Evolutionary conservation across 2,797 vertebrate genomes (phyloP).

Genomic region (Microhierax caerulescens): DNA sequence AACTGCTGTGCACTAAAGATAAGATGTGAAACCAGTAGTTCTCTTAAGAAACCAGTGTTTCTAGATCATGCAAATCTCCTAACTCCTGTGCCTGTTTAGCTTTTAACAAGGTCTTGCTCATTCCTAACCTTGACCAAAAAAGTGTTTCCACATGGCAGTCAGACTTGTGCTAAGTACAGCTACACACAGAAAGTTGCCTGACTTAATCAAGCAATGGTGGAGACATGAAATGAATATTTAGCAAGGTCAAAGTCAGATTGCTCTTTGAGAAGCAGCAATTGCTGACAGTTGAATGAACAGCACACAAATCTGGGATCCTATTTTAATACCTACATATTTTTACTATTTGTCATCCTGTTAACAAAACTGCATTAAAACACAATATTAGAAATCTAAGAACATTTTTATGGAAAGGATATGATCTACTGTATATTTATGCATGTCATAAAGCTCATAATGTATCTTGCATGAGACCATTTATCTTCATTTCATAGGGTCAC

Average conservation of each 20-base stretch:
- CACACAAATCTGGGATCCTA: constrained; percentile 10
- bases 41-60: constrained; percentile 33
- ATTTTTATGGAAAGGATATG: constrained; percentile 52
- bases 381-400: constrained; percentile 55
- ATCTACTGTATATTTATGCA: constrained; percentile 60
- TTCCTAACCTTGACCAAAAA: constrained; percentile 65
- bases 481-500: constrained; percentile 72
- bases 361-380: constrained; percentile 64
- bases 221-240: constrained; percentile 51
- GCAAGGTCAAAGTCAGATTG: constrained; percentile 47
- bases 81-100: constrained; percentile 48
- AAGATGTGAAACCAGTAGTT: constrained; percentile 50
- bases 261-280: constrained; percentile 41
- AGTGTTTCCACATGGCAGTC: constrained; percentile 45
- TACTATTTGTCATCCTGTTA: constrained; percentile 53
- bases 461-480: constrained; percentile 66
- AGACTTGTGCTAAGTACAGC: constrained; percentile 18
- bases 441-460: constrained; percentile 68
- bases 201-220: constrained; percentile 33
- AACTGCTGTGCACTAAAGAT: constrained; percentile 40
- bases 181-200: constrained; percentile 27
- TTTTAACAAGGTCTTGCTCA: constrained; percentile 55
- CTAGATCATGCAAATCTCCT: constrained; percentile 43
- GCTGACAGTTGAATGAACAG: constrained; percentile 44
- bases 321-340: constrained; percentile 59